Conservation (phyloP, 2,797 vertebrate genomes). For the Eutrigla gurnardus region DNA sequence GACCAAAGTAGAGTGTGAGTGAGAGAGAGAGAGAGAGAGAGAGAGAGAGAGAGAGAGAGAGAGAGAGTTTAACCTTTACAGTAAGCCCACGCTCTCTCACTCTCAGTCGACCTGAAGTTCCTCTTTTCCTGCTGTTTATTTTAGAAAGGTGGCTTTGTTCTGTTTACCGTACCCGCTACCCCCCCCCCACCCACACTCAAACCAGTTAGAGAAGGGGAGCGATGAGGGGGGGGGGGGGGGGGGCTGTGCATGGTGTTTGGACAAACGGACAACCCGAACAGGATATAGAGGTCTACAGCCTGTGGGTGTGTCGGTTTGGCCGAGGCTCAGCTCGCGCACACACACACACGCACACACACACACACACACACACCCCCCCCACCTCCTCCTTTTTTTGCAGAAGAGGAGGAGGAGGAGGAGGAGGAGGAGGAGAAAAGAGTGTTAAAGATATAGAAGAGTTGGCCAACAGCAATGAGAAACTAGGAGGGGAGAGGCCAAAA, state of each 20-base stretch:
- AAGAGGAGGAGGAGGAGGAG: too few species aligned
- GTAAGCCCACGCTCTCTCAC: constrained; percentile 44
- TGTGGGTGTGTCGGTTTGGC: constrained; percentile 86
- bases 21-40: constrained; percentile 4
- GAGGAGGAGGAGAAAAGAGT: constrained; percentile 66
- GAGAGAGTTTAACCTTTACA: constrained; percentile 50
- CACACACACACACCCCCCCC: constrained; percentile 17
- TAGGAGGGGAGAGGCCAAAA: constrained; percentile 73
- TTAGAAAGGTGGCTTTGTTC: constrained; percentile 82
- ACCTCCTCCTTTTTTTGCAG: constrained; percentile 39
- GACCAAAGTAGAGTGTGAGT: constrained; percentile 18
- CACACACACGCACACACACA: constrained; percentile 13
- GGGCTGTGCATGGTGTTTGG: constrained; percentile 76
- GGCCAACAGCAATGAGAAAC: constrained; percentile 75
- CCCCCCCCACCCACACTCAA: constrained; percentile 63
- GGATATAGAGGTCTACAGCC: constrained; percentile 86
- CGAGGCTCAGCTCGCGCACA: constrained; percentile 64
- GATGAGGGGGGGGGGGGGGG: constrained; percentile 14
- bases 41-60: constrained; percentile 21
- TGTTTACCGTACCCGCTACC: constrained; percentile 73
- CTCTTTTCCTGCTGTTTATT: constrained; percentile 74
- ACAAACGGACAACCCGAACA: constrained; percentile 84
- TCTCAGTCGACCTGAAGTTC: constrained; percentile 66
- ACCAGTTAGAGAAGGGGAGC: constrained; percentile 74
- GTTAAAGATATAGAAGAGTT: constrained; percentile 78